Percentiles rank a stretch among this genome's conserved stretches.
phyloP scores from a whole-genome alignment of 2,113 vertebrate genomes.

The Melanerpes aurifrons region DNA sequence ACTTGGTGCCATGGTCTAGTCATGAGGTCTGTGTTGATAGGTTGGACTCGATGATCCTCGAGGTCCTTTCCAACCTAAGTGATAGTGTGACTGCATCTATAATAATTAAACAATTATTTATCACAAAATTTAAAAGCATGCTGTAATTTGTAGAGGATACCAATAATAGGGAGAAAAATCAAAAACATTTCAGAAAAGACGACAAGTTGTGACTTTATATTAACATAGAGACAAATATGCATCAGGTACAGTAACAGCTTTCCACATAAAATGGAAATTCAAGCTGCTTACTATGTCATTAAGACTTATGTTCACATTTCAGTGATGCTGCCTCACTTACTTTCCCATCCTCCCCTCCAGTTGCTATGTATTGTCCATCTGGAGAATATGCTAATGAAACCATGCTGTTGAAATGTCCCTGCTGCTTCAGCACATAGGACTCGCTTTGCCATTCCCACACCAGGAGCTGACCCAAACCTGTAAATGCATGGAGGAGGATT shows the following conservation, averaged over 20 bases:
- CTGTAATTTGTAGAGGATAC: neutral
- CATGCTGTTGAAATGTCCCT: conserved; percentile 98
- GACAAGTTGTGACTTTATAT: neutral
- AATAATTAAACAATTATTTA: neutral
- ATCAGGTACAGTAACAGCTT: neutral
- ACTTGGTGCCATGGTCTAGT: too few relatives aligned
- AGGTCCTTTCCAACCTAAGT: too few relatives aligned
- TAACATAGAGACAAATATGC: neutral
- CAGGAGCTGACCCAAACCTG: conserved; percentile 94
- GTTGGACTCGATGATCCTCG: too few relatives aligned
- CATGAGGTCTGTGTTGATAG: too few relatives aligned
- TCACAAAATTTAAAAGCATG: neutral
- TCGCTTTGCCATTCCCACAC: conserved; percentile 99
- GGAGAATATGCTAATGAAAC: conserved; percentile 91
- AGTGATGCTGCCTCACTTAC: conserved; percentile 68
- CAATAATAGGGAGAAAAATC: neutral
- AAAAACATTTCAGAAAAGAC: neutral
- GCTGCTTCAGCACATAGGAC: conserved; percentile 96
- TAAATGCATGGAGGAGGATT: neutral
- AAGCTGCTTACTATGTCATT: neutral
- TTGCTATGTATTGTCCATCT: conserved; percentile 91
- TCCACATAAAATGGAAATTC: neutral
- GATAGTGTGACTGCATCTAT: neutral
- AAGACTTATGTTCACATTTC: neutral
- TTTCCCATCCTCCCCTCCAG: conserved; percentile 94